Evolutionary conservation across 2,113 vertebrate species (phyloP).

Genomic region (Scolopax mira): DNA sequence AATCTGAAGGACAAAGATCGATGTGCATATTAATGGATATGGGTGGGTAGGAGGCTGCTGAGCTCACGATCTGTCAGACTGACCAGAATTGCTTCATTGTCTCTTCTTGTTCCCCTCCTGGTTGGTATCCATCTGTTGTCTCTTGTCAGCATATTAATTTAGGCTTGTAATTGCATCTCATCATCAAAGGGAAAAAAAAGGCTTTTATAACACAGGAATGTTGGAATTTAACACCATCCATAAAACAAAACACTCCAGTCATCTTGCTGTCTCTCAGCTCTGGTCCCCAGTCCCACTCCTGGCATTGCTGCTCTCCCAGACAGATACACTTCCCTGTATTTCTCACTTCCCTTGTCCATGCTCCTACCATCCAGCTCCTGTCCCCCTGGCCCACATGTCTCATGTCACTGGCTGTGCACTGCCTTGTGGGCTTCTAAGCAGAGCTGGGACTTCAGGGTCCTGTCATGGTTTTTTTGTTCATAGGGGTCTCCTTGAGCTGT

Average conservation of each 20-base stretch:
- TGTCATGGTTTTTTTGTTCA: neutral
- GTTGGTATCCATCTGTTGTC: neutral
- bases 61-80: neutral
- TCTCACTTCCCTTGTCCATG: neutral
- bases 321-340: neutral
- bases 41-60: neutral
- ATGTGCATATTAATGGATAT: neutral
- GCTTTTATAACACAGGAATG: neutral
- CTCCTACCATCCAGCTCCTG: neutral
- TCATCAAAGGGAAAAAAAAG: neutral
- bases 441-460: neutral
- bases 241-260: neutral
- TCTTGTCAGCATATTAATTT: conserved; percentile 22
- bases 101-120: neutral
- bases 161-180: neutral
- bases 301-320: neutral
- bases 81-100: conserved; percentile 9
- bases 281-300: neutral
- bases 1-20: neutral
- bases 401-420: neutral
- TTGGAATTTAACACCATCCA: neutral
- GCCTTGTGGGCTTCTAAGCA: neutral
- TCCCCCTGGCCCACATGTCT: neutral
- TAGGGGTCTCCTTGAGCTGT: neutral
- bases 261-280: neutral